These are phyloP conservation scores for Calyptomena viridis DNA, from an alignment of 2,113 vertebrate genomes.

Conservation along the genomic window DNA sequence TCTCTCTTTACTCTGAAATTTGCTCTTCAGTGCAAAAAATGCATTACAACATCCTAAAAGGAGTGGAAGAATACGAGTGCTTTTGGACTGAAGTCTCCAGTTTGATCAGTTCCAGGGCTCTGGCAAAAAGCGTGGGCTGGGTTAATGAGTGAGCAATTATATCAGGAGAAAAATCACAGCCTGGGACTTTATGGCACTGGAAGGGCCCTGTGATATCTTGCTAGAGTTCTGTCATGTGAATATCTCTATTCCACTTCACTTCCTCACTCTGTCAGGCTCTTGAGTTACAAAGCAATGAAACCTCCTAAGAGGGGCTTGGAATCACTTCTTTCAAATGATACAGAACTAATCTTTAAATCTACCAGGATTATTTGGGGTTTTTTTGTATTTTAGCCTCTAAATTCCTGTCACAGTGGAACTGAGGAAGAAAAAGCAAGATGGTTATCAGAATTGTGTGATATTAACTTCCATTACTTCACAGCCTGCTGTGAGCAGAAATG, in stretches of 20 bases:
- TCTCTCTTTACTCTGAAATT: background rate
- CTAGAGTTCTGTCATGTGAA: background rate
- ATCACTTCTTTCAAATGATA: background rate
- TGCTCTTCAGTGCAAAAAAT: background rate
- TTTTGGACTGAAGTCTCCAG: background rate
- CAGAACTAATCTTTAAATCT: conserved; percentile 20
- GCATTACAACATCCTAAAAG: background rate
- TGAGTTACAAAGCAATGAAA: background rate
- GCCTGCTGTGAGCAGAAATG: conserved; percentile 32
- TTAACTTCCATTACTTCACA: conserved; percentile 30
- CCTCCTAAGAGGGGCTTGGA: background rate
- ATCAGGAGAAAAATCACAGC: background rate
- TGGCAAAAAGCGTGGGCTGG: background rate
- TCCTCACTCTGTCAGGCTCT: background rate
- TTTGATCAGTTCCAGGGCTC: background rate
- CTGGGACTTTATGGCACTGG: background rate
- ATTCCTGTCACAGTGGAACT: background rate
- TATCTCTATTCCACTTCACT: background rate
- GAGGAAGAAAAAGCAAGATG: background rate
- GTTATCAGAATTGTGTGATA: conserved; percentile 23
- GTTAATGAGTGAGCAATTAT: background rate
- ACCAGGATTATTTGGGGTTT: background rate
- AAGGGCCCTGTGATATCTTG: background rate
- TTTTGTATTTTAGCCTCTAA: background rate
- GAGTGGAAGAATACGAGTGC: background rate